Evolutionary conservation across 1,140 invertebrate genomes (phyloP).

Genomic region (Eurytemora carolleeae): DNA sequence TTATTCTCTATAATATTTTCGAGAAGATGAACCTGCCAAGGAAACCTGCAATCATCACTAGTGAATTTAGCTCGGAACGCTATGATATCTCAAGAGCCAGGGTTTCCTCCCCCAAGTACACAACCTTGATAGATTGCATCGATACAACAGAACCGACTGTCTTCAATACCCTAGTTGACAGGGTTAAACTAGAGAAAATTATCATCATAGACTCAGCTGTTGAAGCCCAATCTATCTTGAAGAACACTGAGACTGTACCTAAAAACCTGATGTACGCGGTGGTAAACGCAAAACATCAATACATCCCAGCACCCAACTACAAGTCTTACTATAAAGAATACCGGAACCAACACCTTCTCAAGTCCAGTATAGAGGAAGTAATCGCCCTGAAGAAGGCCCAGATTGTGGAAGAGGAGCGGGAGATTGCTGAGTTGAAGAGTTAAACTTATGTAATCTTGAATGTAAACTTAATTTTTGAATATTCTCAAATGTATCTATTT

Average conservation of each 20-base stretch:
- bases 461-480: no score
- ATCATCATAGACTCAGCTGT: not conserved
- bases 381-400: no score
- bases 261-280: not conserved
- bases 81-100: not conserved
- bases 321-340: not conserved
- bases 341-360: no score
- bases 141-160: not conserved
- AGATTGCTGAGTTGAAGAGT: no score
- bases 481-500: no score
- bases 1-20: constrained; percentile 13
- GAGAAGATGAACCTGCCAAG: not conserved
- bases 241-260: not conserved
- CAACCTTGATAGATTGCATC: not conserved
- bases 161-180: not conserved
- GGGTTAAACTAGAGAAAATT: not conserved
- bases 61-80: not conserved
- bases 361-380: no score
- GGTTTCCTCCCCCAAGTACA: not conserved
- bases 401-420: no score
- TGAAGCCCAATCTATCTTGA: not conserved
- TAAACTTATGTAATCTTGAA: no score
- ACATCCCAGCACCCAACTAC: not conserved
- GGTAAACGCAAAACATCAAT: not conserved
- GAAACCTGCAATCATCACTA: not conserved